phyloP scores from a whole-genome alignment of 2,888 invertebrate genomes.

The Bembecia ichneumoniformis region DNA sequence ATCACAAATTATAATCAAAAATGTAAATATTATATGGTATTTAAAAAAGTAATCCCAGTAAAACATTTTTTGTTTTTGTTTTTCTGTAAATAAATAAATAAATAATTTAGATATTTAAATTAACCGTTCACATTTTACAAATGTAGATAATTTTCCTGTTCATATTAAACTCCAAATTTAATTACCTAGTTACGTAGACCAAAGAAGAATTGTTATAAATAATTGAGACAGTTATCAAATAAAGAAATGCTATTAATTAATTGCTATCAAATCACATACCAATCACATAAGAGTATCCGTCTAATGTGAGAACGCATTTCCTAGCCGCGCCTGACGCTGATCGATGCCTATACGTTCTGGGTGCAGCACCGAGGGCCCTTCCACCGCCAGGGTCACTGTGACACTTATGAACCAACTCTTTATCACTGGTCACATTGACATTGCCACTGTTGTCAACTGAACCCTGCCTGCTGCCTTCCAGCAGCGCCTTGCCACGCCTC shows the following conservation, averaged over 20 bases:
- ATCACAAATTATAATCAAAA: too few relatives aligned
- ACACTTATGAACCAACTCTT: constrained; percentile 79
- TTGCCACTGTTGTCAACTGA: constrained; percentile 56
- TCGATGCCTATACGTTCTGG: constrained; percentile 51
- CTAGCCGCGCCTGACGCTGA: constrained; percentile 74
- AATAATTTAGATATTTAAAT: too few relatives aligned
- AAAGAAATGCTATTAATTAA: background rate
- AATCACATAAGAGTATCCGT: constrained; percentile 90
- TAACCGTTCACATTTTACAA: too few relatives aligned
- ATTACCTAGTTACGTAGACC: too few relatives aligned
- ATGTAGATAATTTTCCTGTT: too few relatives aligned
- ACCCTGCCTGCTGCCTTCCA: constrained; percentile 62
- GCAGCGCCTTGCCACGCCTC: constrained; percentile 61
- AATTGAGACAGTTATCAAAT: too few relatives aligned
- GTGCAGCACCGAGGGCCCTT: constrained; percentile 48
- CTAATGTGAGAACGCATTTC: constrained; percentile 86
- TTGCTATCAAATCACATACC: constrained; percentile 70
- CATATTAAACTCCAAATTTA: too few relatives aligned
- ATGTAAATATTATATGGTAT: too few relatives aligned
- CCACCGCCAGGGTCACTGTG: constrained; percentile 77
- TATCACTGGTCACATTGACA: constrained; percentile 52
- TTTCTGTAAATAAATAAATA: too few relatives aligned
- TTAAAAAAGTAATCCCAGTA: too few relatives aligned
- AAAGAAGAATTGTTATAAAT: too few relatives aligned
- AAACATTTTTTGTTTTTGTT: too few relatives aligned